Percentiles rank a stretch among this genome's conserved stretches.
Evolutionary conservation across 2,797 vertebrate species (phyloP).

Genomic region (Myotis findleyi): DNA sequence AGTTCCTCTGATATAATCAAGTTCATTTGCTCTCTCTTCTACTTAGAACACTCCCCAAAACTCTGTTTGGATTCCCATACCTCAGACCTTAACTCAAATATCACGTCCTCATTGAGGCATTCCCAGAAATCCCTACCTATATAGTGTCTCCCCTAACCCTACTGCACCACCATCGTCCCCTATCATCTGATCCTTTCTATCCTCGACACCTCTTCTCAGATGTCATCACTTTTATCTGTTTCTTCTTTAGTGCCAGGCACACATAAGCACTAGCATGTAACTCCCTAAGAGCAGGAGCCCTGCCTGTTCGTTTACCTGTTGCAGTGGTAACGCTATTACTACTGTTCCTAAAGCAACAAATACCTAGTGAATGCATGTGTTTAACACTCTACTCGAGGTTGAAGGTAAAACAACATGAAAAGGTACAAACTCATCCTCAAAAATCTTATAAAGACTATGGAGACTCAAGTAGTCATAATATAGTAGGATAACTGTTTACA

Average conservation of each 20-base stretch:
- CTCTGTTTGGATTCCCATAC: not conserved
- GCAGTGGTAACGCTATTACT: not conserved
- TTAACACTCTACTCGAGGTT: not conserved
- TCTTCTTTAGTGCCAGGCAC: slow-evolving; percentile 15
- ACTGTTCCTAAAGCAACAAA: not conserved
- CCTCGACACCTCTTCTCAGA: not conserved
- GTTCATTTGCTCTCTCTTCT: not conserved
- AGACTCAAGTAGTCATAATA: not conserved
- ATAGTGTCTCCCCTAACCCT: not conserved
- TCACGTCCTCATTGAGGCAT: not conserved
- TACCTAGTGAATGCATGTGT: slow-evolving; percentile 16
- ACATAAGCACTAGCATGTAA: not conserved
- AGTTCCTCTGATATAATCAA: not conserved
- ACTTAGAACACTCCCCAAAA: not conserved
- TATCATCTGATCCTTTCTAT: not conserved
- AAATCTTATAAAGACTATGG: not conserved
- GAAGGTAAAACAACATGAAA: slow-evolving; percentile 21
- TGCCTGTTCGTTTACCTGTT: not conserved
- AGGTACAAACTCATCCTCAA: not conserved
- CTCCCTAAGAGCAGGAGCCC: not conserved
- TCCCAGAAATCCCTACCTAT: not conserved
- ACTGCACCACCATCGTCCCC: not conserved
- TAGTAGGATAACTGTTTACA: slow-evolving; percentile 16
- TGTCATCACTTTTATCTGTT: not conserved
- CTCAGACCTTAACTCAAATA: slow-evolving; percentile 15